These are phyloP conservation scores for Tachysurus fulvidraco DNA, from an alignment of 2,113 vertebrate genomes.

Conservation along the genomic window DNA sequence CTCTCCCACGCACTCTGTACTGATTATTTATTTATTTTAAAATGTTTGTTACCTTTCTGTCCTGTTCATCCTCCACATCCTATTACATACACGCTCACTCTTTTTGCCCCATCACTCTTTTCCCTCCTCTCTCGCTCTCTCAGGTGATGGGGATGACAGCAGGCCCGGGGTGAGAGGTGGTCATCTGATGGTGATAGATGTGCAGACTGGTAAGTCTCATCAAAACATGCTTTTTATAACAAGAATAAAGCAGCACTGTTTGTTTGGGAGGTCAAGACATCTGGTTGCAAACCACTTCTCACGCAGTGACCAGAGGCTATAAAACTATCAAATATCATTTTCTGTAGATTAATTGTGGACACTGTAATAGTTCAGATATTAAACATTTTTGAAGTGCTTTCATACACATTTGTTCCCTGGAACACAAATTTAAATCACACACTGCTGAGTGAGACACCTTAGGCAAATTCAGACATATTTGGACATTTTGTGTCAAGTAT, in stretches of 20 bases:
- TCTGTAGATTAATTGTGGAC: neutral
- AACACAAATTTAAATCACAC: no score
- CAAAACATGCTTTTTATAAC: neutral
- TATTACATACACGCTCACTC: no score
- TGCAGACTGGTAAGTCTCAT: slow-evolving; percentile 87
- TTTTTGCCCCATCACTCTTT: no score
- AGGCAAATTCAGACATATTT: no score
- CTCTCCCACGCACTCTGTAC: neutral
- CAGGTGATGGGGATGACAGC: slow-evolving; percentile 94
- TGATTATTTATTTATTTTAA: neutral
- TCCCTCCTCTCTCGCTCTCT: neutral
- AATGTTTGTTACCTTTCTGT: neutral
- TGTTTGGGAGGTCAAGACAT: neutral
- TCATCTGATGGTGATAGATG: slow-evolving; percentile 99
- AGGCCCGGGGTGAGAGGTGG: slow-evolving; percentile 97
- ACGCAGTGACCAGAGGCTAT: slow-evolving; percentile 9
- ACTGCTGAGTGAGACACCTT: neutral
- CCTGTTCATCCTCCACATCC: neutral
- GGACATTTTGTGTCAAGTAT: neutral
- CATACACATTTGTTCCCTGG: neutral
- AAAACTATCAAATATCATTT: slow-evolving; percentile 79
- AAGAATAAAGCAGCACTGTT: slow-evolving; percentile 18
- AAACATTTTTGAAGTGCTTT: neutral
- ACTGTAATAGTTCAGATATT: neutral
- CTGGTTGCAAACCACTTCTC: slow-evolving; percentile 27